phyloP scores from a whole-genome alignment of 2,888 invertebrate genomes.

The Mechanitis mazaeus region DNA sequence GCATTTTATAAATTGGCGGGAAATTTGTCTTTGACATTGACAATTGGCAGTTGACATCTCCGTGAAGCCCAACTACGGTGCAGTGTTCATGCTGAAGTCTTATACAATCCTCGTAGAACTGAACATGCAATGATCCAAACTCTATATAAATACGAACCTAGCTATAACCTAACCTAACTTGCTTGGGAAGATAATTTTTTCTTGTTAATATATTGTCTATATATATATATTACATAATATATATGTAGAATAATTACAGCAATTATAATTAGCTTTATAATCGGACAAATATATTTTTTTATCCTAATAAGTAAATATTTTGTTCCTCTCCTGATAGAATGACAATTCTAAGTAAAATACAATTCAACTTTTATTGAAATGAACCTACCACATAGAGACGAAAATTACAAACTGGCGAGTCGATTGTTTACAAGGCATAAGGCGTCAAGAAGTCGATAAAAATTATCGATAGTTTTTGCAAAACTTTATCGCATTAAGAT shows the following conservation, averaged over 20 bases:
- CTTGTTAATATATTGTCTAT: constrained; percentile 8
- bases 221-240: background rate
- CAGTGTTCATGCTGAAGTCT: constrained; percentile 41
- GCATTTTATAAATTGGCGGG: constrained; percentile 2
- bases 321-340: too few species aligned
- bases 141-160: constrained; percentile 20
- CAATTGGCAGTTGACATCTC: constrained; percentile 26
- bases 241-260: background rate
- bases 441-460: constrained; percentile 21
- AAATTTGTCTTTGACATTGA: background rate
- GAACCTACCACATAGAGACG: background rate
- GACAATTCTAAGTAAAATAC: too few species aligned
- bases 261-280: background rate
- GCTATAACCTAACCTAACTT: constrained; percentile 8
- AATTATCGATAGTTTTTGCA: constrained; percentile 16
- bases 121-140: constrained; percentile 31
- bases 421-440: constrained; percentile 18
- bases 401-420: constrained; percentile 1
- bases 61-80: constrained; percentile 44
- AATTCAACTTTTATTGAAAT: background rate
- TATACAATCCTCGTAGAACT: constrained; percentile 24
- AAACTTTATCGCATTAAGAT: constrained; percentile 10
- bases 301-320: too few species aligned
- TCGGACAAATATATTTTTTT: background rate
- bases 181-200: constrained; percentile 13